Evolutionary conservation across 2,797 vertebrate species (phyloP).

Genomic region (Simalia tracyae): DNA sequence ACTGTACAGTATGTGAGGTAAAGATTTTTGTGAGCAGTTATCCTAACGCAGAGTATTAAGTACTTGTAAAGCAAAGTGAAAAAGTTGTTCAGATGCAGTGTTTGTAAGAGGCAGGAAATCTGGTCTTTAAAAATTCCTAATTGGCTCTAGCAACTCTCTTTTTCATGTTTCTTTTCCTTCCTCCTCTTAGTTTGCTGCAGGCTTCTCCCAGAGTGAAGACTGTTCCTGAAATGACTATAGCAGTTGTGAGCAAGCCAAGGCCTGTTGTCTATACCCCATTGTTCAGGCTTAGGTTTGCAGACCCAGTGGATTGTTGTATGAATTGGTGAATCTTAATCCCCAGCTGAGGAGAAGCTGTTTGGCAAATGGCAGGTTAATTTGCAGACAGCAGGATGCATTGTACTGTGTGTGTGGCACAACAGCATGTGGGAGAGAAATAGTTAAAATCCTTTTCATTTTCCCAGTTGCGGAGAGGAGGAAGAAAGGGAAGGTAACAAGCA

Average conservation of each 20-base stretch:
- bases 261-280: slow-evolving; percentile 46
- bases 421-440: slow-evolving; percentile 62
- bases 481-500: slow-evolving; percentile 60
- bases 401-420: slow-evolving; percentile 56
- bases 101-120: slow-evolving; percentile 3
- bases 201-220: not conserved
- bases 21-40: not conserved
- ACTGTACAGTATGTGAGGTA: not conserved
- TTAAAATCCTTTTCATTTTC: slow-evolving; percentile 68
- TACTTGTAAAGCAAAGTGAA: not conserved
- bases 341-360: slow-evolving; percentile 53
- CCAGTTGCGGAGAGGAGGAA: slow-evolving; percentile 36
- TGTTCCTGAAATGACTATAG: slow-evolving; percentile 27
- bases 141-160: slow-evolving; percentile 11
- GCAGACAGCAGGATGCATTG: slow-evolving; percentile 59
- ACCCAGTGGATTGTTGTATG: slow-evolving; percentile 48
- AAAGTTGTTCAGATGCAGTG: not conserved
- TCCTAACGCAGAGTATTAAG: not conserved
- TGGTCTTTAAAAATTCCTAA: not conserved
- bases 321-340: slow-evolving; percentile 61
- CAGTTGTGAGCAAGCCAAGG: slow-evolving; percentile 1
- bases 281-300: slow-evolving; percentile 40
- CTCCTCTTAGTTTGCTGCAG: not conserved
- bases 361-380: slow-evolving; percentile 61
- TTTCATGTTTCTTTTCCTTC: not conserved